Evolutionary conservation across 2,888 invertebrate genomes (phyloP).

Genomic region (Apomyelois bistriatella): DNA sequence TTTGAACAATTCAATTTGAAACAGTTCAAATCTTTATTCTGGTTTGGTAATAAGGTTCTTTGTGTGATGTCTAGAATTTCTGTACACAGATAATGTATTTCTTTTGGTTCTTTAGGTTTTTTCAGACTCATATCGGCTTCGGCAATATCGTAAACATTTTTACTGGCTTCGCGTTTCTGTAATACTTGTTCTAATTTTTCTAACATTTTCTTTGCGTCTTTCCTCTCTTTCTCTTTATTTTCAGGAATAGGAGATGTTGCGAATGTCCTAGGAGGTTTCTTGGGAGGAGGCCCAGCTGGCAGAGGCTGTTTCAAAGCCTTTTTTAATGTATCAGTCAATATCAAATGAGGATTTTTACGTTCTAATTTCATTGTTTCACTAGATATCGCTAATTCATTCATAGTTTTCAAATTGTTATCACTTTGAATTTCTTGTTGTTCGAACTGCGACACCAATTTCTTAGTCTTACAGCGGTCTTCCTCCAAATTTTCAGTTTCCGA

Average conservation of each 20-base stretch:
- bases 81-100: constrained; percentile 73
- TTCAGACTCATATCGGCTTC: constrained; percentile 43
- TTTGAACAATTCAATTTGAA: constrained; percentile 67
- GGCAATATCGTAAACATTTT: constrained; percentile 41
- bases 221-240: constrained; percentile 46
- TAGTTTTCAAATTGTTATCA: constrained; percentile 47
- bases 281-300: constrained; percentile 85
- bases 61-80: constrained; percentile 68
- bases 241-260: constrained; percentile 45
- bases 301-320: constrained; percentile 84
- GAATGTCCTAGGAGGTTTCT: constrained; percentile 86
- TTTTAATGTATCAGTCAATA: constrained; percentile 81
- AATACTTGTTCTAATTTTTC: constrained; percentile 82
- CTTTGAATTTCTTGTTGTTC: constrained; percentile 32
- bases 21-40: constrained; percentile 53
- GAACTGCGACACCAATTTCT: constrained; percentile 45
- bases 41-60: constrained; percentile 45
- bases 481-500: constrained; percentile 73
- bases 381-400: constrained; percentile 58
- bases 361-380: constrained; percentile 67
- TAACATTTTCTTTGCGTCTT: constrained; percentile 82
- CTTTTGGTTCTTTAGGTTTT: constrained; percentile 47
- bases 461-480: constrained; percentile 58
- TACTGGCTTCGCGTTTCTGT: constrained; percentile 58
- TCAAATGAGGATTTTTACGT: constrained; percentile 65